Evolutionary conservation across 23 tunicate genomes (phyloP).

Genomic region (Styela plicata): DNA sequence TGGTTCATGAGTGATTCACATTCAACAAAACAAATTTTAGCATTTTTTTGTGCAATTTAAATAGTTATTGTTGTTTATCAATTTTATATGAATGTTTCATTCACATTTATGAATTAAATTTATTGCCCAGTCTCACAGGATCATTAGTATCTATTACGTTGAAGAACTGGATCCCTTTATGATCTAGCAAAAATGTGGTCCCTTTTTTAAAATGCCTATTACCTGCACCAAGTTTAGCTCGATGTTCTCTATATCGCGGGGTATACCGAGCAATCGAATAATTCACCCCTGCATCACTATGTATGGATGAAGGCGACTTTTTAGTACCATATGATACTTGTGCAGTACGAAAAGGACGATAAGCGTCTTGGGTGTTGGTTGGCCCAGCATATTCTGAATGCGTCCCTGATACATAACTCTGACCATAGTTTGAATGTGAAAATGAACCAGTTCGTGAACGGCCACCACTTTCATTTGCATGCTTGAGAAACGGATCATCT

Average conservation of each 20-base stretch:
- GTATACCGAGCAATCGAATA: constrained; percentile 5
- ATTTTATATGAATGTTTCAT: no score
- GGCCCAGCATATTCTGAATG: constrained; percentile 7
- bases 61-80: no score
- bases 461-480: neutral
- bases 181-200: no score
- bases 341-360: neutral
- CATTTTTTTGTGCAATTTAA: no score
- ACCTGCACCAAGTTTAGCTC: neutral
- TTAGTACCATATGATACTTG: neutral
- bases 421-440: neutral
- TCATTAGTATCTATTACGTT: no score
- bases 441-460: neutral
- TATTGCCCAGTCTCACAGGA: no score
- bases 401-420: neutral
- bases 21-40: no score
- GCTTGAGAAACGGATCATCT: constrained; percentile 12
- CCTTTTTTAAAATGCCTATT: neutral
- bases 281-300: constrained; percentile 13
- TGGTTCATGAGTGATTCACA: no score
- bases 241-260: constrained; percentile 26
- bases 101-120: no score
- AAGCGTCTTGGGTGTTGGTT: neutral
- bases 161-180: no score
- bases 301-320: constrained; percentile 19